Conservation (phyloP, 2,888 invertebrate species). For the Caenorhabditis doughertyi region DNA sequence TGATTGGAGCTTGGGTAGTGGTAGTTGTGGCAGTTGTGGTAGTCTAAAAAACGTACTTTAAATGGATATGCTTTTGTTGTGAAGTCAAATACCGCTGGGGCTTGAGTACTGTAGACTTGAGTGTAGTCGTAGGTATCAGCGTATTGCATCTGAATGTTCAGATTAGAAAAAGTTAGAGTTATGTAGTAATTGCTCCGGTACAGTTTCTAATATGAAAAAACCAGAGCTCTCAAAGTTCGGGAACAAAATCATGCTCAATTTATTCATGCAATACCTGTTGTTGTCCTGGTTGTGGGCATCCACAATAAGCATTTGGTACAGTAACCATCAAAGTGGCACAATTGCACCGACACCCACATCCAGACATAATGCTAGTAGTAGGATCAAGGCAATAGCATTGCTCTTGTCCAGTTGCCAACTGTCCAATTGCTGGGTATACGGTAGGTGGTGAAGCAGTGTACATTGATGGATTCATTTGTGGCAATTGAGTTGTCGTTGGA, state of each 20-base stretch:
- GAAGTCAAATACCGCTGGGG: slow-evolving; percentile 38
- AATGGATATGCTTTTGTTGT: slow-evolving; percentile 3
- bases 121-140: slow-evolving; percentile 63
- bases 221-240: not conserved
- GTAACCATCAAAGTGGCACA: slow-evolving; percentile 68
- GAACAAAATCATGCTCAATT: not conserved
- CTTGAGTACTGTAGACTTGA: slow-evolving; percentile 29
- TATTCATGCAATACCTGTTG: slow-evolving; percentile 21
- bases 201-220: no score
- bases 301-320: slow-evolving; percentile 70
- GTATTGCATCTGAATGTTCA: slow-evolving; percentile 47
- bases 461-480: slow-evolving; percentile 26
- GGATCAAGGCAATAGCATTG: slow-evolving; percentile 74
- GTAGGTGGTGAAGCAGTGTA: slow-evolving; percentile 41
- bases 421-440: slow-evolving; percentile 67
- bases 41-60: slow-evolving; percentile 44
- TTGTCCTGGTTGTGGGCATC: slow-evolving; percentile 70
- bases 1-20: slow-evolving; percentile 40
- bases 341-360: slow-evolving; percentile 73
- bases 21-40: slow-evolving; percentile 42
- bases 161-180: no score
- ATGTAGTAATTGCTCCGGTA: not conserved
- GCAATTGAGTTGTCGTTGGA: slow-evolving; percentile 11
- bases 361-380: slow-evolving; percentile 52
- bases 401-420: slow-evolving; percentile 62